Conservation (phyloP, 1,140 invertebrate species). For the Bilobella aurantiaca region DNA sequence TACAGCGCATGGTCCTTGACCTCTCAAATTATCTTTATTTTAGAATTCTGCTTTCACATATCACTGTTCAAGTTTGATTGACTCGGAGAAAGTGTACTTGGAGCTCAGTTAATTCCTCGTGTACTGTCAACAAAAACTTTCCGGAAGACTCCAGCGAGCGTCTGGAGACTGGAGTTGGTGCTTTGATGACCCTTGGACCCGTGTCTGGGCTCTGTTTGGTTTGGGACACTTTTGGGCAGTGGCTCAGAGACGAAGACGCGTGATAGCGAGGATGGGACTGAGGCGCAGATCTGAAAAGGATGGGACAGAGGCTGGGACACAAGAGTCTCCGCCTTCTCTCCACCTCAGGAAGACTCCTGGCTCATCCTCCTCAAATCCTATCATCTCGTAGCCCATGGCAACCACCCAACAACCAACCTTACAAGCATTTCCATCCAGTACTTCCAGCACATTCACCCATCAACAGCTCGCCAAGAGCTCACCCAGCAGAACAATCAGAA, state of each 20-base stretch:
- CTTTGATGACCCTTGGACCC: no score
- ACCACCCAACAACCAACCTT: no score
- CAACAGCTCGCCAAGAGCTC: no score
- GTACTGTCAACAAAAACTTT: background rate
- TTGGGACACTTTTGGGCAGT: background rate
- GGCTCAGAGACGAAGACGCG: slow-evolving; percentile 6
- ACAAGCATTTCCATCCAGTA: no score
- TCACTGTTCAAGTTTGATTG: no score
- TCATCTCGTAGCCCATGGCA: no score
- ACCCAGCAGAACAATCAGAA: no score
- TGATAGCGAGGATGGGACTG: slow-evolving; percentile 22
- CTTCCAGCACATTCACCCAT: no score
- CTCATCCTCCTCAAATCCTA: slow-evolving; percentile 1
- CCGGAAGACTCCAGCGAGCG: slow-evolving; percentile 2
- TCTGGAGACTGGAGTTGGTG: slow-evolving; percentile 16
- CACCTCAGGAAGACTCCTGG: slow-evolving; percentile 23
- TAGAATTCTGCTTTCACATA: background rate
- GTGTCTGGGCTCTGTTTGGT: no score
- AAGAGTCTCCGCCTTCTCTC: slow-evolving; percentile 9
- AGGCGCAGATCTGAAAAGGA: slow-evolving; percentile 20
- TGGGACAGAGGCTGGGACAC: slow-evolving; percentile 19
- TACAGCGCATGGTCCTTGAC: slow-evolving; percentile 23
- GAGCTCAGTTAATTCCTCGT: background rate
- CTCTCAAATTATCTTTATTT: background rate
- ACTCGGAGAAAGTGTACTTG: background rate